These are phyloP conservation scores for Melozone crissalis DNA, from an alignment of 2,113 vertebrate species.

Conservation along the genomic window DNA sequence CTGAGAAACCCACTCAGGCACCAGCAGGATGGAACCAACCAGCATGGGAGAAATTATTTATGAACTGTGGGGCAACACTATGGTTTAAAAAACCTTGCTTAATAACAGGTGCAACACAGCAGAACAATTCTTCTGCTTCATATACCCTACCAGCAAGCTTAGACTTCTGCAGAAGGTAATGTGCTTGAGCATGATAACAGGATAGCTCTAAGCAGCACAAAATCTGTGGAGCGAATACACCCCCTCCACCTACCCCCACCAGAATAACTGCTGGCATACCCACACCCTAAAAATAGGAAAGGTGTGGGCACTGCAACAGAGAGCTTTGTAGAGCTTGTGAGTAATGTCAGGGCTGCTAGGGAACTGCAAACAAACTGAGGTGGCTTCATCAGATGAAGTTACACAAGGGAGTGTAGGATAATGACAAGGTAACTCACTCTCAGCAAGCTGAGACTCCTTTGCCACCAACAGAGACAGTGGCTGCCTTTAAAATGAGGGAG, in stretches of 20 bases:
- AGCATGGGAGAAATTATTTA: not conserved
- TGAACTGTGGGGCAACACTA: not conserved
- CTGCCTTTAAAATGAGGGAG: not conserved
- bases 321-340: not conserved
- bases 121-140: not conserved
- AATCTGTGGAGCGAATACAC: not conserved
- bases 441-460: not conserved
- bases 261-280: not conserved
- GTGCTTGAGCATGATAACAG: not conserved
- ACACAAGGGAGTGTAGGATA: not conserved
- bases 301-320: conserved; percentile 37
- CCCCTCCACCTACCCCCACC: not conserved
- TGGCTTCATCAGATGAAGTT: not conserved
- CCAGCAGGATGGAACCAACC: not conserved
- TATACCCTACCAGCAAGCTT: not conserved
- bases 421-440: not conserved
- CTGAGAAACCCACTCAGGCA: not conserved
- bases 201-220: not conserved
- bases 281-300: conserved; percentile 32
- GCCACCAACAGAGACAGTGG: not conserved
- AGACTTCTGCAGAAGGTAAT: not conserved
- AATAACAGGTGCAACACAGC: not conserved
- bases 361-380: conserved; percentile 39
- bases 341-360: conserved; percentile 17
- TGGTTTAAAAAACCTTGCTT: not conserved